A percentile compares a stretch with the other conserved stretches of the same genome.
Conservation (phyloP, 2,888 invertebrate genomes). For the Sepiola atlantica region DNA sequence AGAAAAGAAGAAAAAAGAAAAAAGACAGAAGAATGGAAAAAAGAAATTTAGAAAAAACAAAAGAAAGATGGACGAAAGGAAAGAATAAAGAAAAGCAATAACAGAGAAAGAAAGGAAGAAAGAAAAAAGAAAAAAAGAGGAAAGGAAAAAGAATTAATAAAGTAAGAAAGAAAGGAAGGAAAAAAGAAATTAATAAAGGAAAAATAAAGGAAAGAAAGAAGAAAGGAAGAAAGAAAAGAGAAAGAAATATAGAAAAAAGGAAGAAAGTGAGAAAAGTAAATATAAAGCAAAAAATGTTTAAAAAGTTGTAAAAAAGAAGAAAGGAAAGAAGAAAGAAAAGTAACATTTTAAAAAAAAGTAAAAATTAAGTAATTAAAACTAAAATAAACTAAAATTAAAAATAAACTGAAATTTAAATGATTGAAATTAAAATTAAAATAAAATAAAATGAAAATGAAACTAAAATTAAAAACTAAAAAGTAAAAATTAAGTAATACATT, state of each 20-base stretch:
- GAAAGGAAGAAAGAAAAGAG: background rate
- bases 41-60: background rate
- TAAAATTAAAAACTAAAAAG: too few relatives aligned
- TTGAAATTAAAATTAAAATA: too few relatives aligned
- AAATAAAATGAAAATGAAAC: too few relatives aligned
- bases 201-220: background rate
- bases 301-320: too few relatives aligned
- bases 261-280: background rate
- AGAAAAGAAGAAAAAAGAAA: background rate
- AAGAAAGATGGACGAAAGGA: background rate
- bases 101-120: background rate
- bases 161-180: background rate
- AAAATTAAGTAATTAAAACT: too few relatives aligned
- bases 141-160: background rate
- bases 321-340: too few relatives aligned
- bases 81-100: background rate
- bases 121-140: background rate
- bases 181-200: background rate
- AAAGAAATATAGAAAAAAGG: background rate
- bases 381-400: too few relatives aligned
- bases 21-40: fast-evolving
- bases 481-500: too few relatives aligned
- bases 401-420: too few relatives aligned
- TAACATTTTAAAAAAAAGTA: too few relatives aligned
- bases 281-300: too few relatives aligned